A percentile compares a stretch with the other conserved stretches of the same genome.
Conservation (phyloP, 2,113 vertebrate genomes). For the Theropithecus gelada region DNA sequence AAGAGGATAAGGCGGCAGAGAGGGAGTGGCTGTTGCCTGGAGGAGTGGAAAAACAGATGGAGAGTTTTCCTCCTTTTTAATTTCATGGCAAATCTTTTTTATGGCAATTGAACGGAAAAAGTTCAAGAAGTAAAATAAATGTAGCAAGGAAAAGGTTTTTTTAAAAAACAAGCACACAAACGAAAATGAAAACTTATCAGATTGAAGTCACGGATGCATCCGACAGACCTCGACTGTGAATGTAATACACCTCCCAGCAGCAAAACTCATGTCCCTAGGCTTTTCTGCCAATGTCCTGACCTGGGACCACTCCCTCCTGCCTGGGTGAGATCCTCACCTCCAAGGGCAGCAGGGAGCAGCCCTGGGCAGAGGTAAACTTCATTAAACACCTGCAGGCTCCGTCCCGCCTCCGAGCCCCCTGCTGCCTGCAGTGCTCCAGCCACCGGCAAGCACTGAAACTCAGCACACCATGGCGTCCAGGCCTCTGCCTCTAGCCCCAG, state of each 20-base stretch:
- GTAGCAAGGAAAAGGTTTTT: background rate
- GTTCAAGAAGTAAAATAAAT: background rate
- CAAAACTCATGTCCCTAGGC: background rate
- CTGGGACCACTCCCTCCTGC: background rate
- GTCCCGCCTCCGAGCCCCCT: background rate
- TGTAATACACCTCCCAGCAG: background rate
- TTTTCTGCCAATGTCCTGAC: background rate
- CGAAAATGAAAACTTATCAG: background rate
- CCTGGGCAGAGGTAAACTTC: background rate
- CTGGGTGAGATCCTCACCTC: background rate
- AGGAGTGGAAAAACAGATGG: background rate
- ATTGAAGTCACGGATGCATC: background rate
- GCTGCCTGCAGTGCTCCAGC: rapidly evolving
- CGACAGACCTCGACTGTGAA: background rate
- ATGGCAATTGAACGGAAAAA: background rate
- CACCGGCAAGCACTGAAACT: background rate
- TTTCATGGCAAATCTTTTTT: background rate
- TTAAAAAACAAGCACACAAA: background rate
- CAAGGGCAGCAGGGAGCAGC: background rate
- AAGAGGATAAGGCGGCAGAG: background rate
- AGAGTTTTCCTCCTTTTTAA: background rate
- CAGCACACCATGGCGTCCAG: background rate
- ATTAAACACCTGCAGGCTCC: background rate
- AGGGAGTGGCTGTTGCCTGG: background rate
- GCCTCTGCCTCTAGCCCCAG: background rate